A percentile compares a stretch with the other conserved stretches of the same genome.
Evolutionary conservation across 2,113 vertebrate genomes (phyloP).

Genomic region (Dendrocopos noguchii): DNA sequence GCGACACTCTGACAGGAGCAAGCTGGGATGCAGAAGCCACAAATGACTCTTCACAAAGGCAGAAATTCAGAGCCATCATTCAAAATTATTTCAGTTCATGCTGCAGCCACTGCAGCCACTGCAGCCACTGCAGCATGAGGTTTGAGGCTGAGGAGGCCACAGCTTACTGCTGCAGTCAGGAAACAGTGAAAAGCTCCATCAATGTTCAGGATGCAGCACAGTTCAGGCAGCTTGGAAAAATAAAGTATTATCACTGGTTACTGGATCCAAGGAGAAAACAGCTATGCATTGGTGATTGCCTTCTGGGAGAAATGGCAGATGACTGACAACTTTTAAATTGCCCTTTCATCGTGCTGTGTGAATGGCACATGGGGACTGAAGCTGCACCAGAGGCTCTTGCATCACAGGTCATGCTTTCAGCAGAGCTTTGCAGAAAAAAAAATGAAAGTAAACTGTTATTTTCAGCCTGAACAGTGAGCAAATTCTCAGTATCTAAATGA

Average conservation of each 20-base stretch:
- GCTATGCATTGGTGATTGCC: background rate
- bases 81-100: background rate
- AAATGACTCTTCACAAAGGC: background rate
- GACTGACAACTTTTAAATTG: constrained; percentile 22
- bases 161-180: constrained; percentile 2
- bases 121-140: fast-evolving
- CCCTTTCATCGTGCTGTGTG: background rate
- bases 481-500: constrained; percentile 65
- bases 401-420: constrained; percentile 52
- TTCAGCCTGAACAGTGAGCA: constrained; percentile 48
- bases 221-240: background rate
- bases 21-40: background rate
- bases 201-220: background rate
- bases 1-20: background rate
- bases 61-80: background rate
- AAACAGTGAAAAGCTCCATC: background rate
- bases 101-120: background rate
- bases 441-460: constrained; percentile 60
- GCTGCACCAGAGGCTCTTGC: constrained; percentile 29
- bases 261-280: constrained; percentile 9
- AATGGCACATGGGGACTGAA: background rate
- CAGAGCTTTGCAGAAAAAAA: constrained; percentile 48
- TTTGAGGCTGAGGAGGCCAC: background rate
- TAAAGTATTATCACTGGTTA: background rate
- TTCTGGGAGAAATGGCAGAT: constrained; percentile 27